Evolutionary conservation across 2,888 invertebrate species (phyloP), one percentile per base, ranked within the genome.

Genomic region (Fragum fragum): DNA sequence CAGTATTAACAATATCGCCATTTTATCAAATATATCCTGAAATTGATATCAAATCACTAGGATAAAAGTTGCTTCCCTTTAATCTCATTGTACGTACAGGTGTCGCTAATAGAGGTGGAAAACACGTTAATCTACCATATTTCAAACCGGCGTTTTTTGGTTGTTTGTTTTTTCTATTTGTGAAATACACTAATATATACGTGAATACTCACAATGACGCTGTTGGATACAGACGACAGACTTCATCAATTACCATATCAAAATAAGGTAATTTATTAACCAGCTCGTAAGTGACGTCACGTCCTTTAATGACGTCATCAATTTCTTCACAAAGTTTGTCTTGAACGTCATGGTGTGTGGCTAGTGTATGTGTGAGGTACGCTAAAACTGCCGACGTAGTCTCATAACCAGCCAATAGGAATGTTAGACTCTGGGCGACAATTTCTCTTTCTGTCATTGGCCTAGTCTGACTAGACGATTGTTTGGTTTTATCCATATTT

Each of bases 371-470:
- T 42, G 94, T 91, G 28, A 94, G 92, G 89, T 94, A 95, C 3
- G 94, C 94, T 52, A 96, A 90, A 9, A 95, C 94, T 11, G 95
- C 94, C 26, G 95, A 95, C 3, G 95, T 95, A 0, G 96, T 96
- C 90, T 96, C 96, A 87, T 95, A 96, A 1, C 95, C 95, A 39
- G 95, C 95, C 75, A 95, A 89, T 72, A 95, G 90, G 86, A 95
- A 95, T 0, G 95, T 94, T 90, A 95, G 82, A 71, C 92, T 90
- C 80, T 93, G 93, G 0, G 91, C 91, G 61, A 93, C 90, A 21
- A 93, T 91, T 83, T 93, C 93, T 23, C 91, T 80, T 63, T 91
- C 91, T 1, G 89, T 85, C 90, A 92, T 86, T 26, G 86, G 79
- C 23, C 28, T 57, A 6, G 76, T 26, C n/a, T 59, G 23, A 28